Base-by-base conservation (phyloP, 1,140 invertebrate genomes). In the Dendrolimus punctatus region DNA sequence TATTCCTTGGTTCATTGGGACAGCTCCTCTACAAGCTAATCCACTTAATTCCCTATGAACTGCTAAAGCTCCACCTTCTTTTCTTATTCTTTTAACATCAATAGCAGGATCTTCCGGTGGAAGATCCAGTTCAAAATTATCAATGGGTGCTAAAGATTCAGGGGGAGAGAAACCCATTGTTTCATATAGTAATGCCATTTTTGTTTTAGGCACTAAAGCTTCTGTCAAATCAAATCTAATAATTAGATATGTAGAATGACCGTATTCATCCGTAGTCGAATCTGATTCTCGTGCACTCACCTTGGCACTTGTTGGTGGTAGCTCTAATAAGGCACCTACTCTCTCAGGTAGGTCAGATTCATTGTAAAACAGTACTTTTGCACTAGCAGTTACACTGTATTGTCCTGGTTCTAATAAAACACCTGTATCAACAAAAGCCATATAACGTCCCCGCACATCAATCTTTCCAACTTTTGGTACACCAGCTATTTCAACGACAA, bases 161-260 rank as follows among this genome's bases (percentile, higher is more conserved):
- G 72, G 70, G 23, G 57, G 43, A 48, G 63, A 46, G 59, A 72
- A 72, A 4, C 75, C 80, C 10, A 85, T 67, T 36, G 51, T 58
- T 44, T 81, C 70, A 57, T 68, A 84, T 40, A 83, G 59, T 4
- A 46, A 45, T 5, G 56, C 45, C 37, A 79, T 62, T 73, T 78
- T 79, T 7, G 55, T 39, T 65, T 85, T 82, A 40, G 69, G 60
- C 36, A 71, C 56, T 37, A 80, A 51, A 8, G 74, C 55, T 42
- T 82, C 76, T 8, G 47, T 53, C 59, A 86, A 67, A 71, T 86
- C 80, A 58, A 86, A 78, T 58, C 72, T 69, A 36, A 85, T 56
- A 23, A 68, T 49, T 46, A 82, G 53, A 55, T 82, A 82, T 6
- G 76, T 55, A 44, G 40, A 51, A 51, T 82, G 76, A 8, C 72